Evolutionary conservation across 2,888 invertebrate genomes (phyloP).

Genomic region (Andricus curvator): DNA sequence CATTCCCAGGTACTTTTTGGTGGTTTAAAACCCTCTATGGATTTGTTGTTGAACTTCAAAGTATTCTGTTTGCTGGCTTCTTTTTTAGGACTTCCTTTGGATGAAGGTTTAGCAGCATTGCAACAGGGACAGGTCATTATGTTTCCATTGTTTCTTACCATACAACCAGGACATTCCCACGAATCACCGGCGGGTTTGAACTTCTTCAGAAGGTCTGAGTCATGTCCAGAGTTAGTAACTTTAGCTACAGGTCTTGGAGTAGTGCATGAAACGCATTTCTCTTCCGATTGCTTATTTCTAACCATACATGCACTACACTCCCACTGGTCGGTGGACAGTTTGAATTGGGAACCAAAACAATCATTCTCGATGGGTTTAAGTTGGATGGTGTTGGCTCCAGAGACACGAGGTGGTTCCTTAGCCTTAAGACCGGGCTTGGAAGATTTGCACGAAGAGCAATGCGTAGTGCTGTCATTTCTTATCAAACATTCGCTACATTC

Average conservation of each 20-base stretch:
- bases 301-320: conserved; percentile 83
- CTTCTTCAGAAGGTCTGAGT: conserved; percentile 46
- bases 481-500: conserved; percentile 75
- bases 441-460: conserved; percentile 74
- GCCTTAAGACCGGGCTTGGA: conserved; percentile 52
- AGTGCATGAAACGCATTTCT: conserved; percentile 75
- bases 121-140: conserved; percentile 81
- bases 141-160: conserved; percentile 81
- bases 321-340: conserved; percentile 77
- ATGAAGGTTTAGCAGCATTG: conserved; percentile 76
- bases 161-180: conserved; percentile 85
- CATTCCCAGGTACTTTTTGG: conserved; percentile 79
- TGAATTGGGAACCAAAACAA: conserved; percentile 62
- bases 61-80: not conserved
- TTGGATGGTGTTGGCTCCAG: not conserved
- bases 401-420: not conserved
- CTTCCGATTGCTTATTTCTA: conserved; percentile 78
- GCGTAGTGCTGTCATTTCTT: conserved; percentile 67
- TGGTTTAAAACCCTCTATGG: conserved; percentile 73
- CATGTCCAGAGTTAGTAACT: not conserved
- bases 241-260: conserved; percentile 45
- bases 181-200: conserved; percentile 80
- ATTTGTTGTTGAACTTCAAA: conserved; percentile 33
- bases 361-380: conserved; percentile 35
- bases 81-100: conserved; percentile 7